Evolutionary conservation across 2,113 vertebrate species (phyloP).

Genomic region (Lethenteron camtschaticum): DNA sequence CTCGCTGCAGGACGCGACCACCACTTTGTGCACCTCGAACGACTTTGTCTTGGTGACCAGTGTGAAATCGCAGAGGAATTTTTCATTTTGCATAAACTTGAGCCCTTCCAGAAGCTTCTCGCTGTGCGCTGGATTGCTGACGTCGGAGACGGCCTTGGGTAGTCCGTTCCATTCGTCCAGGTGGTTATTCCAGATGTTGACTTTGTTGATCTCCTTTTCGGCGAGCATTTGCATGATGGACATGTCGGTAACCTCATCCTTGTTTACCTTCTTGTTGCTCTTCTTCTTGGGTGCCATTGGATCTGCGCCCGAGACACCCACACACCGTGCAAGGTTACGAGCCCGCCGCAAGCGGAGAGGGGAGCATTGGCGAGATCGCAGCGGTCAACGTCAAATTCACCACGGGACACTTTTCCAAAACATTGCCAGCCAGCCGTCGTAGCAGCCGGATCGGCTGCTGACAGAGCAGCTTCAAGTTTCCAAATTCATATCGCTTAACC

Average conservation of each 20-base stretch:
- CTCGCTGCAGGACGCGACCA: conserved; percentile 89
- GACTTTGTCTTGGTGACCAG: conserved; percentile 83
- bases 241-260: conserved; percentile 61
- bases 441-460: too few relatives aligned
- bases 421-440: too few relatives aligned
- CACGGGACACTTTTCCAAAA: too few relatives aligned
- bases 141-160: conserved; percentile 76
- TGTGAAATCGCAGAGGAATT: conserved; percentile 76
- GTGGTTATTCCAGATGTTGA: conserved; percentile 61
- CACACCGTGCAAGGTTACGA: too few relatives aligned
- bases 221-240: conserved; percentile 38
- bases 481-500: too few relatives aligned
- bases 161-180: conserved; percentile 77
- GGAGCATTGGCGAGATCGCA: too few relatives aligned
- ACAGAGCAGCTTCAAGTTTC: too few relatives aligned
- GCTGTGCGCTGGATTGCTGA: conserved; percentile 54
- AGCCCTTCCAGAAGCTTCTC: conserved; percentile 74
- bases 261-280: conserved; percentile 53
- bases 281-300: conserved; percentile 97
- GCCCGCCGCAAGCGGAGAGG: too few relatives aligned
- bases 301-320: too few relatives aligned
- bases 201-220: conserved; percentile 62
- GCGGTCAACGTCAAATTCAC: too few relatives aligned
- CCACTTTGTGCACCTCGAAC: conserved; percentile 73
- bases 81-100: conserved; percentile 70